Evolutionary conservation across 30 jellyfish, hydroid and myxozoan genomes (phyloP), one percentile per base, ranked within the genome.

Genomic region (Aurelia sp.): DNA sequence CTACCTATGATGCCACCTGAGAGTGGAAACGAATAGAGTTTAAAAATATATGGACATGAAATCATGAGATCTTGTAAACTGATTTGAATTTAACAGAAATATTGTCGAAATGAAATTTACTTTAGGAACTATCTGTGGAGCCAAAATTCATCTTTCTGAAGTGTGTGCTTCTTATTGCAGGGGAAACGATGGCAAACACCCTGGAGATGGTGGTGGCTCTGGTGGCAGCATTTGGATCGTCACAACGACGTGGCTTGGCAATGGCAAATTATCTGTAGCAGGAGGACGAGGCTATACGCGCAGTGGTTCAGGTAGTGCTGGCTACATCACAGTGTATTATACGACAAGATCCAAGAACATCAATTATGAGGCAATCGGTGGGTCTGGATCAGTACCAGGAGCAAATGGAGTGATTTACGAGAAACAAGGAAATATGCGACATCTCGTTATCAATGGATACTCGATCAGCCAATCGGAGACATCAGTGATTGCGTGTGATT

Each of bases 121-220:
- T 61, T 0, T 4, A 7, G 71, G 13, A 19, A 12, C 15, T n/a
- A n/a, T 7, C 21, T 24, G 6, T n/a, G 71, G 15, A 61, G 16
- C 27, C 15, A 66, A 66, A 21, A 21, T 66, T 19, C 52, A 31
- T 66, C 19, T 17, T 19, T 20, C 38, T 19, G 5, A n/a, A n/a
- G 4, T 61, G 44, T 67, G 13, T 19, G 58, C 47, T 78, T 44
- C 40, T 55, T n/a, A 11, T 38, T 53, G 0, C 69, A 85, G 94
- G 41, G 94, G 94, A 57, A 85, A 66, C 60, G 63, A 22, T 7
- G 94, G 94, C 12, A 63, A n/a, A 21, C 94, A 85, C 44, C 94
- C 94, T 18, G 94, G 94, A 5, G 94, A 85, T 63, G 94, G 94
- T 27, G 94, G 94, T 13, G 94, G 94, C 19, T 74, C 94, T 5